Evolutionary conservation across 1,140 invertebrate species (phyloP), one percentile per base, ranked within the genome.

Genomic region (Adelges cooleyi): DNA sequence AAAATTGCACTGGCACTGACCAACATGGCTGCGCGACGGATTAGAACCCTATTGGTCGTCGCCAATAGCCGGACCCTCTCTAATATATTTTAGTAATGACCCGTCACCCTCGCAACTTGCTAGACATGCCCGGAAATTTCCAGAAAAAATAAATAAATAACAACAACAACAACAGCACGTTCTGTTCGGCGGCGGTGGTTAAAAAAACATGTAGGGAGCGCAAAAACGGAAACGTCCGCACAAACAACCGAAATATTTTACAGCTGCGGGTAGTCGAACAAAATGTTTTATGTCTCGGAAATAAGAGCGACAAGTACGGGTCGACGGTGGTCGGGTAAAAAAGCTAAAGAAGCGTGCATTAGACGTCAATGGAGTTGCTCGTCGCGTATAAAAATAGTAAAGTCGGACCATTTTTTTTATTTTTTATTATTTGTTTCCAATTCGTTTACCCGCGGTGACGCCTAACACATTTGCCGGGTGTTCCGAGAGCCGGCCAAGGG

Each of bases 1-100:
- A 56, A 56, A 56, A 40, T 42, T 33, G 38, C 53, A 42, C 54
- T 40, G 36, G 44, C 54, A 33, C 29, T 33, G 36, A 59, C 40
- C 54, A 59, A 59, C 54, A 59, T 59, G 54, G 54, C 54, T 44
- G 54, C 52, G 40, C 13, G 10, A 20, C 13, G 38, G 54, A 59
- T 59, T 59, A 59, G 40, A 38, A 59, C 54, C 54, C 54, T 59
- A 59, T 59, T 59, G 54, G 54, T 44, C 17, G 54, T 42, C 27
- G 40, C 9, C 22, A 15, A 22, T 1, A 3, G 11, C 20, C 17
- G 52, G 23, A 59, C 54, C 54, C 54, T 59, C 22, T 40, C 33
- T 42, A 56, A n/a, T n/a, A n/a, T n/a, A n/a, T n/a, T n/a, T n/a
- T n/a, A n/a, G 11, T 33, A 33, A 59, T 59, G 54, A 59, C 40